Conservation (phyloP, 2,113 vertebrate species). For the Clarias magur region DNA sequence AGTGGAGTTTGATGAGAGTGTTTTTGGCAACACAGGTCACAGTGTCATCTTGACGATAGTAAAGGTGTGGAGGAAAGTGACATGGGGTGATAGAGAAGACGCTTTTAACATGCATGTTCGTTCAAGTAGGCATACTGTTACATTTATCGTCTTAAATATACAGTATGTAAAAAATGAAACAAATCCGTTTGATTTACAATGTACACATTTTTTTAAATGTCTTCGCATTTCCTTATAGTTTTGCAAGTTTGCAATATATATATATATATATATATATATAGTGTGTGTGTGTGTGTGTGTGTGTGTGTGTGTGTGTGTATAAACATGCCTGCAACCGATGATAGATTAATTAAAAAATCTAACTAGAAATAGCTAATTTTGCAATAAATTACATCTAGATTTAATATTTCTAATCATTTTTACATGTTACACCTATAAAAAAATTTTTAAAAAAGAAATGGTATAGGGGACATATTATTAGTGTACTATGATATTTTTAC, state of each 20-base stretch:
- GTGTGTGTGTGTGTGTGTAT: no score
- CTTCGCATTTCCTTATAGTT: neutral
- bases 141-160: no score
- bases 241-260: neutral
- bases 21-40: conserved; percentile 15
- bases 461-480: neutral
- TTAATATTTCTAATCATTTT: neutral
- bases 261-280: no score
- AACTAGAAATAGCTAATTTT: neutral
- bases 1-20: conserved; percentile 38
- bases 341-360: no score
- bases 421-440: neutral
- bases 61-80: neutral
- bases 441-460: no score
- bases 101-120: neutral
- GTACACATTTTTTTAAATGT: no score
- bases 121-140: neutral
- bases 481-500: neutral
- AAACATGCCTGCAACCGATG: no score
- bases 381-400: neutral
- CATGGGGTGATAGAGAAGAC: neutral
- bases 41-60: neutral
- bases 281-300: no score
- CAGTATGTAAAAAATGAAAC: no score
- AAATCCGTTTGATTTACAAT: no score